Percentiles rank a stretch among this genome's conserved stretches.
These are phyloP conservation scores for Martes martes DNA, from an alignment of 2,113 vertebrate genomes.

Conservation along the genomic window DNA sequence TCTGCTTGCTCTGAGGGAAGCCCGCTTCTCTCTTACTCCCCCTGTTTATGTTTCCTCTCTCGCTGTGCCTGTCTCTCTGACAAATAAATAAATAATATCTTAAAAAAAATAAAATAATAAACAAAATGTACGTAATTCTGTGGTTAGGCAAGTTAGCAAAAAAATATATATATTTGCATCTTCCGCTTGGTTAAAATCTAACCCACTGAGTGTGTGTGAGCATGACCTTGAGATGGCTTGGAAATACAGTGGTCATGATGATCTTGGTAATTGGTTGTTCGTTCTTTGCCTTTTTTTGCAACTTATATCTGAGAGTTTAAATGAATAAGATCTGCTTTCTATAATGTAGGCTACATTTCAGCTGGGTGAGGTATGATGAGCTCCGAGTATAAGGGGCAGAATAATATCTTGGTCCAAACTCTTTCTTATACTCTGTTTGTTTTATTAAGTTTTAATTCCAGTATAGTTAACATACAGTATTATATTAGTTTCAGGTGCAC, in stretches of 20 bases:
- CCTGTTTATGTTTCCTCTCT: no score
- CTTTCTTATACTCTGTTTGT: neutral
- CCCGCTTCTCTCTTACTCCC: no score
- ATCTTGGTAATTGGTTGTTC: neutral
- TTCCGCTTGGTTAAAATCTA: neutral
- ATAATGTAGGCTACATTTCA: neutral
- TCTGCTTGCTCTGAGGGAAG: no score
- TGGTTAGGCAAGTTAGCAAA: neutral
- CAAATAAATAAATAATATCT: no score
- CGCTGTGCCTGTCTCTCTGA: no score
- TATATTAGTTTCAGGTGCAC: neutral
- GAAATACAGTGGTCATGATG: neutral
- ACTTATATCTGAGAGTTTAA: conserved; percentile 8
- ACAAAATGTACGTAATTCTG: neutral
- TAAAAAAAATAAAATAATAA: neutral
- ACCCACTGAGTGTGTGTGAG: neutral
- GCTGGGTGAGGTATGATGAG: neutral
- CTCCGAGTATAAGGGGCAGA: neutral
- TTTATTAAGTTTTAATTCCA: neutral
- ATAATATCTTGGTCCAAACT: neutral
- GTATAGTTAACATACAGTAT: neutral
- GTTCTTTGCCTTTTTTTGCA: neutral
- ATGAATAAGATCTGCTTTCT: conserved; percentile 14
- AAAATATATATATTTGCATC: neutral
- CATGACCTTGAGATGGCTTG: neutral